Conservation (phyloP, 2,888 invertebrate genomes). For the Andrena marginata region DNA sequence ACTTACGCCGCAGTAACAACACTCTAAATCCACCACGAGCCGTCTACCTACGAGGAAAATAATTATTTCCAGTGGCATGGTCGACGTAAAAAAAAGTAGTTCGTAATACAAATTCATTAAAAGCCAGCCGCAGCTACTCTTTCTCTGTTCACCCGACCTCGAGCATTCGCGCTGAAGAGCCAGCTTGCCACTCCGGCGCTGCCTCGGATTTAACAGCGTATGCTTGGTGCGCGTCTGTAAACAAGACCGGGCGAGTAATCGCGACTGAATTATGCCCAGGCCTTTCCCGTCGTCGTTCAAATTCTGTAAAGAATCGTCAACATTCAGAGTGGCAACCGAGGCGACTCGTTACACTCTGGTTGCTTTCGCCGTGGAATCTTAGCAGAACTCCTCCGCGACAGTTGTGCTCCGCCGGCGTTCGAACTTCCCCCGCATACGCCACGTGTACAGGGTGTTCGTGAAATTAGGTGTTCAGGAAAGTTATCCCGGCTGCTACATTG, state of each 20-base stretch:
- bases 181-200: conserved; percentile 3
- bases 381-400: conserved; percentile 24
- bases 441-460: neutral
- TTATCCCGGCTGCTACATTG: neutral
- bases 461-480: conserved; percentile 1
- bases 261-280: conserved; percentile 48
- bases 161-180: conserved; percentile 16
- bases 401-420: neutral
- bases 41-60: no score
- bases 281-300: conserved; percentile 37
- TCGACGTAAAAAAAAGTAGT: no score
- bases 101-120: conserved; percentile 1
- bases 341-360: conserved; percentile 40
- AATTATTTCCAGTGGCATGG: no score
- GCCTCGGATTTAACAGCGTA: conserved; percentile 18
- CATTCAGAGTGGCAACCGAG: conserved; percentile 48
- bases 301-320: conserved; percentile 56
- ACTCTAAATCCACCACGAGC: no score
- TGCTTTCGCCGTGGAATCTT: conserved; percentile 20
- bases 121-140: neutral
- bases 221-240: conserved; percentile 21
- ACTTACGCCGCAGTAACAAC: no score
- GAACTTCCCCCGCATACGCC: neutral
- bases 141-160: neutral
- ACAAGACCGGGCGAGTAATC: conserved; percentile 44